Percentiles rank a stretch among this genome's conserved stretches.
These are phyloP conservation scores for Zaprionus ghesquierei DNA, from an alignment of 1,140 invertebrate genomes.

Conservation along the genomic window DNA sequence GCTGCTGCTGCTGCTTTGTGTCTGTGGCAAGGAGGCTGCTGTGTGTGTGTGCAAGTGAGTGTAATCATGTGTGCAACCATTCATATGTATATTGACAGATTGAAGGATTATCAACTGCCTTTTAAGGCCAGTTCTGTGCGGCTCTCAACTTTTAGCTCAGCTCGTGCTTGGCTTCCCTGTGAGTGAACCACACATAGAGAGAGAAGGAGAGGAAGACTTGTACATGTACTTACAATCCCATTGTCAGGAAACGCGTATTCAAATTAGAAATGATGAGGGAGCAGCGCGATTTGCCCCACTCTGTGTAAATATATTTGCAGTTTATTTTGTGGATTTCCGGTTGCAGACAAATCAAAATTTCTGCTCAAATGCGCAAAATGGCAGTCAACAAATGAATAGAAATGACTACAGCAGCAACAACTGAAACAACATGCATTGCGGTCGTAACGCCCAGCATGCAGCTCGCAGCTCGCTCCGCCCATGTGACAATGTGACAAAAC, in stretches of 20 bases:
- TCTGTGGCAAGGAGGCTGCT: neutral
- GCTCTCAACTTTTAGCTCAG: conserved; percentile 60
- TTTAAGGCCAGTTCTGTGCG: conserved; percentile 46
- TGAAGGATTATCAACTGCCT: conserved; percentile 77
- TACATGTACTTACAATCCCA: conserved; percentile 1
- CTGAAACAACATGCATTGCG: conserved; percentile 16
- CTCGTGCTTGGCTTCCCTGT: conserved; percentile 37
- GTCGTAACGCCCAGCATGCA: conserved; percentile 23
- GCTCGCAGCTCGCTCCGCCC: neutral
- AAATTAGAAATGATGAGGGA: conserved; percentile 21
- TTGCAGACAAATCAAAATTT: conserved; percentile 80
- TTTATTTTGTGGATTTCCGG: conserved; percentile 78
- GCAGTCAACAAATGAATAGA: conserved; percentile 66
- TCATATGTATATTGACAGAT: conserved; percentile 72
- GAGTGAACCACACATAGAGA: conserved; percentile 11
- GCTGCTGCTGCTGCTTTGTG: conserved; percentile 1
- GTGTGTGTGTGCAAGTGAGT: conserved; percentile 24
- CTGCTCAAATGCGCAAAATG: conserved; percentile 70
- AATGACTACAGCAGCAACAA: conserved; percentile 57
- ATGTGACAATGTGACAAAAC: conserved; percentile 69
- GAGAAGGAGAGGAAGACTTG: no score
- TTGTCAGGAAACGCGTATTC: conserved; percentile 13
- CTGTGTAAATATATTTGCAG: conserved; percentile 72
- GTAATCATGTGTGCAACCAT: conserved; percentile 46
- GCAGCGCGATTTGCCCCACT: neutral